Evolutionary conservation across 2,113 vertebrate species (phyloP).

Genomic region (Rhynchopsitta pachyrhyncha): DNA sequence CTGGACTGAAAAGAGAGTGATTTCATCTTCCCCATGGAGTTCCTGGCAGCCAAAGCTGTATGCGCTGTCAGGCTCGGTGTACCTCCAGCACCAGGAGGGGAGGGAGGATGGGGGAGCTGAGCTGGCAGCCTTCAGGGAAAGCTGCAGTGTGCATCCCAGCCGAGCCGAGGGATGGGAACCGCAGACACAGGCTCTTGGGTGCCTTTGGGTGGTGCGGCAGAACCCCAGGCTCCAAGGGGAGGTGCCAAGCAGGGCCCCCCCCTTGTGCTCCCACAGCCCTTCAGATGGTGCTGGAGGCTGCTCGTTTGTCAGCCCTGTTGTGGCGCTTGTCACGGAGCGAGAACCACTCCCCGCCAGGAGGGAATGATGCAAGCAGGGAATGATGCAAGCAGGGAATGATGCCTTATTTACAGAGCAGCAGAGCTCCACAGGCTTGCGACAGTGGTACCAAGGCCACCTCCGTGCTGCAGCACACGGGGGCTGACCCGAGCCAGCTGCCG

Average conservation of each 20-base stretch:
- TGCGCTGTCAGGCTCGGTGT: background rate
- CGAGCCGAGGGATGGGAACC: background rate
- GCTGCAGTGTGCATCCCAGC: background rate
- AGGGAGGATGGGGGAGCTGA: background rate
- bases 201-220: background rate
- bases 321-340: background rate
- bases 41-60: constrained; percentile 2
- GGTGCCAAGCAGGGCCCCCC: background rate
- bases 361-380: background rate
- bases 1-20: background rate
- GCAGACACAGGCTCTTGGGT: background rate
- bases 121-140: background rate
- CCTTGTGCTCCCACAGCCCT: background rate
- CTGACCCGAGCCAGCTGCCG: background rate
- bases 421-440: background rate
- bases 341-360: background rate
- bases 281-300: background rate
- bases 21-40: constrained; percentile 8
- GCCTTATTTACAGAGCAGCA: background rate
- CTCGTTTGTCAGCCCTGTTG: background rate
- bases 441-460: background rate
- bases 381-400: background rate
- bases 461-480: fast-evolving
- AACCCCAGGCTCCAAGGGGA: background rate
- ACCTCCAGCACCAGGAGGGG: background rate